Evolutionary conservation across 2,888 invertebrate genomes (phyloP).

Genomic region (Bembecia ichneumoniformis): DNA sequence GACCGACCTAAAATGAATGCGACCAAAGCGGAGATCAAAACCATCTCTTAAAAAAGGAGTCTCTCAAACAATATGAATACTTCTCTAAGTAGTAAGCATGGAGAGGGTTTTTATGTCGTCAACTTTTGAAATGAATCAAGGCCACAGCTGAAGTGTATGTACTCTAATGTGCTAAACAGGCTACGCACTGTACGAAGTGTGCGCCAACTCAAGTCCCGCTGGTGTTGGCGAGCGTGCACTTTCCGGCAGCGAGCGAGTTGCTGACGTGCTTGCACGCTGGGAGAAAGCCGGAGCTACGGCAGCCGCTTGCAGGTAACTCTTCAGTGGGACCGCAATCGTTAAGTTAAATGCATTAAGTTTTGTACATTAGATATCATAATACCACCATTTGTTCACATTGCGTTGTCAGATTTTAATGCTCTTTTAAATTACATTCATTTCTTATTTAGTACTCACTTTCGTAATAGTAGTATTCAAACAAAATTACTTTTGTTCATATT

Average conservation of each 20-base stretch:
- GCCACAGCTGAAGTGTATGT: too few species aligned
- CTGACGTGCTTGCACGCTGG: slow-evolving; percentile 96
- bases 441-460: too few species aligned
- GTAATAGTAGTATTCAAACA: too few species aligned
- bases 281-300: slow-evolving; percentile 86
- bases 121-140: too few species aligned
- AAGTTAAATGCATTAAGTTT: neutral
- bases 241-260: slow-evolving; percentile 87
- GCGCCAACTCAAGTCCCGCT: slow-evolving; percentile 77
- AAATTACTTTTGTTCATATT: too few species aligned
- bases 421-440: too few species aligned
- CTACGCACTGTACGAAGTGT: slow-evolving; percentile 93
- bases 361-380: neutral
- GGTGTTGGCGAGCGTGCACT: slow-evolving; percentile 82
- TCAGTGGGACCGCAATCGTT: neutral
- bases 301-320: slow-evolving; percentile 67
- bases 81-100: too few species aligned
- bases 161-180: slow-evolving; percentile 57
- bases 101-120: too few species aligned
- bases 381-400: neutral
- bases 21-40: too few species aligned
- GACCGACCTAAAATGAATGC: too few species aligned
- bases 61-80: too few species aligned
- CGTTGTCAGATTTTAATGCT: neutral
- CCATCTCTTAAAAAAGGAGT: too few species aligned